Base-by-base conservation (phyloP, 2,113 vertebrate genomes). In the Sardina pilchardus region DNA sequence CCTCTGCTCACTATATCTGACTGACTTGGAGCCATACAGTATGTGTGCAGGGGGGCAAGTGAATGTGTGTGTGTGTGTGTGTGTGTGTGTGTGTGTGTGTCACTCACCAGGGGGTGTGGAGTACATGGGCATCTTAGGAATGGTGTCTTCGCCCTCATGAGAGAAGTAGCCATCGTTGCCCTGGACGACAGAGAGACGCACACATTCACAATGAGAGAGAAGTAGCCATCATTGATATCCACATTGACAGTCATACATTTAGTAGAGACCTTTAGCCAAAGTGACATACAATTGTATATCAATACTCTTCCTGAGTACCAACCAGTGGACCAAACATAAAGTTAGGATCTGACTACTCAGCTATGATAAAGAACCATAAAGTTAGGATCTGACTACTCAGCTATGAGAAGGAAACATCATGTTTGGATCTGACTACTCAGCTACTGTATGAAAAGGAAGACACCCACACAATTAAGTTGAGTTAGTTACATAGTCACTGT, bases 101-200 rank as follows among this genome's bases (percentile, higher is more conserved):
- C 5, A 53, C 59, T 67, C 59, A 67, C 59, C 59, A 67, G 59
- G 59, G 59, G 59, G 59, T 67, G 59, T 67, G 59, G 59, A 67
- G n/a, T 67, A 67, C 59, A 67, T 67, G n/a, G 59, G 59, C 59
- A 67, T 67, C 59, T 67, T 67, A n/a, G 59, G 59, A n/a, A 67
- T n/a, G 59, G 21, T 67, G 24, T 71, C 63, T 26, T 71, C 56
- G 24, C 8, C 30, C 63, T 30, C 63, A 1, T 71, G 63, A 34
- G 59, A 71, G 63, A 71, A 71, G 63, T 34, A 71, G 59, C 63
- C 63, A 71, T 71, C 63, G 34, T 34, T 71, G 26, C 63, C 63
- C 63, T 71, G 63, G 21, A 24, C 12, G 63, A 71, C 1, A 71
- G 8, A 26, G 8, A 71, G 8, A 26, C n/a, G 30, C 26, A 34